Evolutionary conservation across 2,888 invertebrate species (phyloP).

Genomic region (Scaptomyza polygonia): DNA sequence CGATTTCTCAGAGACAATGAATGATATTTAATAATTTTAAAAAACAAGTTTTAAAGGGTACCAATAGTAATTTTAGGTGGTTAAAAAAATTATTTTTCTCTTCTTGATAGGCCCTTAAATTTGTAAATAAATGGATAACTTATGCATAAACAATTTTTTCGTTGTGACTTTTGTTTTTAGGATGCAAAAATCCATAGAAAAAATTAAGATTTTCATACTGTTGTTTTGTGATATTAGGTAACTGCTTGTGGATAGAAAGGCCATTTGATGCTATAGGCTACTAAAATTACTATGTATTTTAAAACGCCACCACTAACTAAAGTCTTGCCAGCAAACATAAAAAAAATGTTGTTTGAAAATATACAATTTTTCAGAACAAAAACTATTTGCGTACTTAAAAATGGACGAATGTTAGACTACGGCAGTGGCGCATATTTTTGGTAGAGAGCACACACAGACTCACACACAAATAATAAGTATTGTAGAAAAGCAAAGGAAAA

Average conservation of each 20-base stretch:
- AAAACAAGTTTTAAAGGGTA: no score
- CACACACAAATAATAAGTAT: constrained; percentile 17
- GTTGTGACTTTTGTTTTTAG: no score
- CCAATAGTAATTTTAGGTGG: no score
- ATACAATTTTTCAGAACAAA: constrained; percentile 68
- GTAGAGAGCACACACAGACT: constrained; percentile 58
- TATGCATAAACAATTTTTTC: no score
- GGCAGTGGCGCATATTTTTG: constrained; percentile 67
- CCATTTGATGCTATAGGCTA: constrained; percentile 54
- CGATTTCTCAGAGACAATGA: no score
- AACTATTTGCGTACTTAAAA: constrained; percentile 69
- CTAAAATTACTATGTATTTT: constrained; percentile 60
- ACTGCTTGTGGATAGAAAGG: constrained; percentile 47
- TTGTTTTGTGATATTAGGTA: not conserved
- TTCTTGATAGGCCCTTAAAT: no score
- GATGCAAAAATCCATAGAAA: no score
- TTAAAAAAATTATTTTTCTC: no score
- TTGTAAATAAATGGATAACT: no score
- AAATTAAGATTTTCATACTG: no score
- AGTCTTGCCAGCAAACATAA: constrained; percentile 52
- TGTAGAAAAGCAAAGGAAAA: constrained; percentile 43
- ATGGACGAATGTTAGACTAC: constrained; percentile 68
- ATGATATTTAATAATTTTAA: no score
- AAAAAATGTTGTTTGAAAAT: constrained; percentile 54
- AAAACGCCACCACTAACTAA: constrained; percentile 64